Evolutionary conservation across 2,113 vertebrate species (phyloP).

Genomic region (Leptodactylus fuscus): DNA sequence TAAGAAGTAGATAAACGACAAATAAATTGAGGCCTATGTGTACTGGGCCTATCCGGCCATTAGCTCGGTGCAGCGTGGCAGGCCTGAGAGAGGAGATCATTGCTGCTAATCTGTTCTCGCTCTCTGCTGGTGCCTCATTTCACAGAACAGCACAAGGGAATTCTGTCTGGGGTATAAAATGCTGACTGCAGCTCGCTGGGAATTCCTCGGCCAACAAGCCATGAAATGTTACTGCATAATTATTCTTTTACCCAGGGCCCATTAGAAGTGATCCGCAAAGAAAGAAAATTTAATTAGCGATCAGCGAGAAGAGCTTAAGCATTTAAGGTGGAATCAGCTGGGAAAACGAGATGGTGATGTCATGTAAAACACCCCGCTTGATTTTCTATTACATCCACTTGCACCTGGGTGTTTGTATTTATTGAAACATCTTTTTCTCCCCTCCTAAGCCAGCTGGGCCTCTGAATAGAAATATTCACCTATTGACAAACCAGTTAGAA

Average conservation of each 20-base stretch:
- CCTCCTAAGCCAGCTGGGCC: background rate
- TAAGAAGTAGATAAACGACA: background rate
- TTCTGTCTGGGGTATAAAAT: conserved; percentile 58
- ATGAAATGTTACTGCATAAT: conserved; percentile 72
- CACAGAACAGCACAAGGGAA: conserved; percentile 35
- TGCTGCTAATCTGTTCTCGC: conserved; percentile 41
- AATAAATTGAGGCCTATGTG: too few species aligned
- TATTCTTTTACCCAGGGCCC: conserved; percentile 70
- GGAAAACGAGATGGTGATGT: conserved; percentile 42
- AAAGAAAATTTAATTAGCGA: conserved; percentile 72
- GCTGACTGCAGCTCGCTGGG: conserved; percentile 63
- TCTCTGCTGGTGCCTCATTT: conserved; percentile 62
- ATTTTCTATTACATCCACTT: conserved; percentile 31
- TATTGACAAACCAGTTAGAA: conserved; percentile 41
- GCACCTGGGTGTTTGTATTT: conserved; percentile 22
- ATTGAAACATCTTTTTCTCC: conserved; percentile 20
- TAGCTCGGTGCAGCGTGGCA: background rate
- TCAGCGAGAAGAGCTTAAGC: conserved; percentile 51
- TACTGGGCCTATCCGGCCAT: too few species aligned
- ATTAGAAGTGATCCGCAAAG: conserved; percentile 71
- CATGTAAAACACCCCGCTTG: conserved; percentile 36
- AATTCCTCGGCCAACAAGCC: conserved; percentile 68
- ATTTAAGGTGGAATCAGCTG: conserved; percentile 43
- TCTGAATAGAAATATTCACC: conserved; percentile 18
- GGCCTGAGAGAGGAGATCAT: conserved; percentile 36